Evolutionary conservation across 2,888 invertebrate genomes (phyloP).

Genomic region (Dinocampus coccinellae): DNA sequence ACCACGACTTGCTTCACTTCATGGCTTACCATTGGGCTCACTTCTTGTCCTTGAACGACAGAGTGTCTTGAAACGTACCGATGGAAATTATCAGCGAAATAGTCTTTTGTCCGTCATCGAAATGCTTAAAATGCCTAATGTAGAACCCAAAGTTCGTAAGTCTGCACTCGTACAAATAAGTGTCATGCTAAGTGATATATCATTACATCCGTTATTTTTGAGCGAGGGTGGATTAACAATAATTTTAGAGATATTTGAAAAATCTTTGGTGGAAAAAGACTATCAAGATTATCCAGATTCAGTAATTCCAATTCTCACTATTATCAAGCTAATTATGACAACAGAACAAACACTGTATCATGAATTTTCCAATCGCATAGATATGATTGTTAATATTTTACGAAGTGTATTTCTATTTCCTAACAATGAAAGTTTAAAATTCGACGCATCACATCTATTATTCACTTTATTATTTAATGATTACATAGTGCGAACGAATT

Average conservation of each 20-base stretch:
- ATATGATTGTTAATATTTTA: constrained; percentile 69
- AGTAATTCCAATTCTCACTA: constrained; percentile 69
- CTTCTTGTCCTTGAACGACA: constrained; percentile 66
- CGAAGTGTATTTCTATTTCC: constrained; percentile 73
- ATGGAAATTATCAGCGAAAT: constrained; percentile 68
- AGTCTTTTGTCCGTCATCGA: constrained; percentile 67
- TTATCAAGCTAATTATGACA: constrained; percentile 71
- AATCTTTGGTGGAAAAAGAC: constrained; percentile 69
- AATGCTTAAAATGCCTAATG: constrained; percentile 60
- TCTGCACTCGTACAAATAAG: constrained; percentile 79
- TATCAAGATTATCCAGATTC: constrained; percentile 72
- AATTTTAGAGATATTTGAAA: constrained; percentile 70
- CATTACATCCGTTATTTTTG: constrained; percentile 75
- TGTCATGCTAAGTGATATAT: constrained; percentile 76
- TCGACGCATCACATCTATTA: constrained; percentile 71
- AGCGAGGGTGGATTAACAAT: constrained; percentile 73
- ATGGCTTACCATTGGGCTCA: constrained; percentile 69
- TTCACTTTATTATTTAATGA: constrained; percentile 71
- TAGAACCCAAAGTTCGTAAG: constrained; percentile 78
- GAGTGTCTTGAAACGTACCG: constrained; percentile 50
- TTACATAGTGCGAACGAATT: constrained; percentile 56
- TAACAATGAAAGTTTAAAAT: constrained; percentile 71
- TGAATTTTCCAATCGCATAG: constrained; percentile 71
- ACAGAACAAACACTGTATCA: constrained; percentile 73
- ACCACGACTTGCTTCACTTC: constrained; percentile 70